Evolutionary conservation across 2,797 vertebrate genomes (phyloP).

Genomic region (Melanotaenia parkinsoni): DNA sequence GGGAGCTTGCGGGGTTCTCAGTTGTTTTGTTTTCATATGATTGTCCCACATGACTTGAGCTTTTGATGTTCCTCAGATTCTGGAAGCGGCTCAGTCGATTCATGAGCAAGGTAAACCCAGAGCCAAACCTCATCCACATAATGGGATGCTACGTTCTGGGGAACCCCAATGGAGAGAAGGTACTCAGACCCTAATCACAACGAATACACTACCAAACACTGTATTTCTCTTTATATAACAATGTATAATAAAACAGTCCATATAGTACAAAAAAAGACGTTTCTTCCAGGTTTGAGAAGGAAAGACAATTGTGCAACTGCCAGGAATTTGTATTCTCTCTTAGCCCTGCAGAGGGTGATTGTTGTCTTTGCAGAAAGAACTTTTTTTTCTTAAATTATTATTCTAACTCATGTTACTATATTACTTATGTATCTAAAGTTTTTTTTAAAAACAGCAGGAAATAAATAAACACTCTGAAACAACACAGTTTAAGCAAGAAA

Average conservation of each 20-base stretch:
- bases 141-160: constrained; percentile 99
- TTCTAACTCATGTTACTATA: too few species aligned
- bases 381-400: background rate
- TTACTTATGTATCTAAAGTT: too few species aligned
- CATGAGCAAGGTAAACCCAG: constrained; percentile 98
- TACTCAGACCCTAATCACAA: constrained; percentile 52
- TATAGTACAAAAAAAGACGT: background rate
- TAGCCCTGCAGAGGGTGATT: too few species aligned
- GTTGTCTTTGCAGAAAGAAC: background rate
- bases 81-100: constrained; percentile 95
- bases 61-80: constrained; percentile 84
- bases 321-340: background rate
- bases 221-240: background rate
- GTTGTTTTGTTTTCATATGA: background rate
- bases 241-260: background rate
- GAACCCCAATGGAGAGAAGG: constrained; percentile 99
- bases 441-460: too few species aligned
- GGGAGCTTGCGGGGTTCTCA: background rate
- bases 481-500: too few species aligned
- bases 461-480: too few species aligned
- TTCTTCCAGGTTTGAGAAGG: background rate
- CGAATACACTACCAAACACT: too few species aligned
- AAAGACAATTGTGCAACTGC: background rate
- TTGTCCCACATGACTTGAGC: too few species aligned
- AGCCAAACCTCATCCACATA: constrained; percentile 95